These are phyloP conservation scores for Ctenopoma kingsleyae DNA, from an alignment of 2,797 vertebrate genomes.

Conservation along the genomic window DNA sequence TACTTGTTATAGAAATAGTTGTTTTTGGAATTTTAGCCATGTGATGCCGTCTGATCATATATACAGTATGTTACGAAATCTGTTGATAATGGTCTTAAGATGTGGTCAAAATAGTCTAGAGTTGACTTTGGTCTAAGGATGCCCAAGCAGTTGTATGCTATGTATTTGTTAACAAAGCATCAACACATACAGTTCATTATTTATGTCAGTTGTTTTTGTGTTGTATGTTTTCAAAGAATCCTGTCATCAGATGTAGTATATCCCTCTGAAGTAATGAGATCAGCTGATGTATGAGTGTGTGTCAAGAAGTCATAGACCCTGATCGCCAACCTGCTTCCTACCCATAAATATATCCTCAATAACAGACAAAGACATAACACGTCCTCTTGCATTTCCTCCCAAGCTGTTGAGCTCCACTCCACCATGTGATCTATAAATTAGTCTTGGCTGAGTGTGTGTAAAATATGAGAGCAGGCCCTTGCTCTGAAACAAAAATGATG, in stretches of 20 bases:
- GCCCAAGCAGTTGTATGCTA: too few relatives aligned
- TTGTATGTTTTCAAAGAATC: too few relatives aligned
- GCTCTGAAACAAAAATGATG: neutral
- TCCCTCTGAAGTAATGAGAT: conserved; percentile 3
- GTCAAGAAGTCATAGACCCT: neutral
- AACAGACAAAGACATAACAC: conserved; percentile 9
- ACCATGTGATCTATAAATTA: conserved; percentile 23
- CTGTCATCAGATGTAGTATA: neutral
- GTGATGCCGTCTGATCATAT: too few relatives aligned
- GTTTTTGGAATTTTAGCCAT: too few relatives aligned
- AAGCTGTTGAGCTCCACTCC: conserved; percentile 27
- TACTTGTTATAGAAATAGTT: too few relatives aligned
- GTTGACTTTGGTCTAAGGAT: too few relatives aligned
- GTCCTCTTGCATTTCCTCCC: conserved; percentile 2
- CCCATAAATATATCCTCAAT: conserved; percentile 2
- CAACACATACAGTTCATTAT: too few relatives aligned
- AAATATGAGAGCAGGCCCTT: conserved; percentile 39
- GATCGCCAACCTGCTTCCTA: neutral
- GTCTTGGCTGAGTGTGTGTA: conserved; percentile 15
- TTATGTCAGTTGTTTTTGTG: too few relatives aligned
- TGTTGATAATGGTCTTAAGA: too few relatives aligned
- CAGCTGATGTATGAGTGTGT: neutral
- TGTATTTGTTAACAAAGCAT: too few relatives aligned
- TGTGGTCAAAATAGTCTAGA: too few relatives aligned
- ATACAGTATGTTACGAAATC: too few relatives aligned